Evolutionary conservation across 1,140 invertebrate genomes (phyloP), one percentile per base, ranked within the genome.

Genomic region (Amyelois transitella): DNA sequence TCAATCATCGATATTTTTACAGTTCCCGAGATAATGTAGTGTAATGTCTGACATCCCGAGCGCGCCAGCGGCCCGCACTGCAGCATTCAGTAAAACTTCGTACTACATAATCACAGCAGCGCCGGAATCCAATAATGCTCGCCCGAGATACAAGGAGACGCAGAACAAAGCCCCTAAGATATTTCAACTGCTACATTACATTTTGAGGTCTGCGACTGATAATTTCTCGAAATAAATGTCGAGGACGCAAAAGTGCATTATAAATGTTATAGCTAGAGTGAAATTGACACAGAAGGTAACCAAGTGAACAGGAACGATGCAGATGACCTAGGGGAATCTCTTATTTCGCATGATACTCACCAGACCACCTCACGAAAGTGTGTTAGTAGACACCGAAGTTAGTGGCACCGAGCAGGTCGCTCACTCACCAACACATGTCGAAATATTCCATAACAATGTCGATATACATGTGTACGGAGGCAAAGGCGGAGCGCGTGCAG

Each of bases 361-460:
- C 69, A 51, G 51, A 18, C 20, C 52, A 60, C 38, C 53, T 60
- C 28, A 45, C 20, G 32, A 60, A 44, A 49, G 60, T 56, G 55
- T 58, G 53, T 71, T 64, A 58, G 49, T 28, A 18, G 55, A 62
- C 65, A 62, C 66, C 62, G 64, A 66, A 68, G 76, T 79, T 80
- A 80, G 71, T 75, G 58, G 64, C 58, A 64, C 69, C 67, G 58
- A 53, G 20, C 1, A 22, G 53, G 60, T 58, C 63, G 58, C 66
- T 55, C 66, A 87, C 84, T 87, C 80, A 87, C 84, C 84, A 87
- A 75, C 84, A 87, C 84, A 87, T 85, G 63, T 77, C 76, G 72
- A 87, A 85, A 72, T 86, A 86, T 65, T 81, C 81, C 84, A 87
- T 87, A 62, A 68, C 63, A 66, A 65, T 19, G 61, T 55, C 43